Evolutionary conservation across 2,113 vertebrate genomes (phyloP).

Genomic region (Seriola dumerili): DNA sequence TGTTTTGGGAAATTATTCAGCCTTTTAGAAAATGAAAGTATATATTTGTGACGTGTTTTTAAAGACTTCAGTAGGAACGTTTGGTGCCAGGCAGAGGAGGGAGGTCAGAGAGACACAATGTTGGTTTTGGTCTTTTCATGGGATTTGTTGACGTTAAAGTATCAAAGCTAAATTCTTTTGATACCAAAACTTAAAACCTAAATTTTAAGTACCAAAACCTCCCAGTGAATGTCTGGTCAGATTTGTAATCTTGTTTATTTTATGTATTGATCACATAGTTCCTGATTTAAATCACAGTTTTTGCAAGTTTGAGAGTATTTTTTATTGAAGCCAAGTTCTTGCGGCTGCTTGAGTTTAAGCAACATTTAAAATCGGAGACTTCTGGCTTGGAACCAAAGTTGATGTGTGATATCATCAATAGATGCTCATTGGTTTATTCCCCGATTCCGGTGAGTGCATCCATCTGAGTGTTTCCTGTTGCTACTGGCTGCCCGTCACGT

Average conservation of each 20-base stretch:
- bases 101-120: no score
- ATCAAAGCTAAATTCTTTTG: no score
- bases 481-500: background rate
- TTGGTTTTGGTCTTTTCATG: no score
- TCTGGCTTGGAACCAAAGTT: background rate
- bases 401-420: background rate
- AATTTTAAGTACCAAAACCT: no score
- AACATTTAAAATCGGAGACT: background rate
- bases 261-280: background rate
- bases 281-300: background rate
- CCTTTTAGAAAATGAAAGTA: background rate
- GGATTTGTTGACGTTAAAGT: no score
- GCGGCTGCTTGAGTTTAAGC: background rate
- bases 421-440: background rate
- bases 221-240: no score
- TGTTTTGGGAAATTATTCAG: background rate
- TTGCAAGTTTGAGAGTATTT: no score
- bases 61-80: background rate
- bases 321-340: no score
- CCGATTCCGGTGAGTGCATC: background rate
- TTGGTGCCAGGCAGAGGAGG: background rate
- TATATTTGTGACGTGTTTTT: background rate
- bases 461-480: conserved; percentile 7
- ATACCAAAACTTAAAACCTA: no score
- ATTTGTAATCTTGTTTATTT: no score